phyloP scores from a whole-genome alignment of 2,888 invertebrate genomes.

The Agrotis segetum region DNA sequence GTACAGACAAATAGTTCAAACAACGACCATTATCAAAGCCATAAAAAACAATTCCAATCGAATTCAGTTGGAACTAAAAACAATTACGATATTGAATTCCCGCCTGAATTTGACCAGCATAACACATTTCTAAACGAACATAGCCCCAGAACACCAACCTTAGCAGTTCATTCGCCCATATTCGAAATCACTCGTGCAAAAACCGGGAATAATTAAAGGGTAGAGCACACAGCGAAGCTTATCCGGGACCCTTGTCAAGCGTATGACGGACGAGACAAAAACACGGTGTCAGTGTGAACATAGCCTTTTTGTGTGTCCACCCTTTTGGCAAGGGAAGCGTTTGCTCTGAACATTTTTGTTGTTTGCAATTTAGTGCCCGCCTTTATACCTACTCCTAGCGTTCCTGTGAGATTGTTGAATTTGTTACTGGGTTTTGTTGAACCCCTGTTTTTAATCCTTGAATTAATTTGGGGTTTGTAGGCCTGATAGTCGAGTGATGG shows the following conservation, averaged over 20 bases:
- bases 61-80: conserved; percentile 10
- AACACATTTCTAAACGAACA: conserved; percentile 25
- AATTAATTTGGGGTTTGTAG: conserved; percentile 14
- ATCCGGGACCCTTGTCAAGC: conserved; percentile 76
- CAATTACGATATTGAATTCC: conserved; percentile 21
- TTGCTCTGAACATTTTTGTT: conserved; percentile 74
- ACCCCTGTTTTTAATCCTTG: conserved; percentile 18
- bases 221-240: conserved; percentile 70
- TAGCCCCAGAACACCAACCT: conserved; percentile 51
- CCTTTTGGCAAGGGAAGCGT: conserved; percentile 70
- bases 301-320: conserved; percentile 74
- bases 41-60: conserved; percentile 6
- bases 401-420: conserved; percentile 56
- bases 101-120: conserved; percentile 7
- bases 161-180: conserved; percentile 70
- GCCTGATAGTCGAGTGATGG: neutral
- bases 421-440: conserved; percentile 45
- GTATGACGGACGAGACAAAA: conserved; percentile 79
- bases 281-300: conserved; percentile 72
- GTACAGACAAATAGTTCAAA: neutral
- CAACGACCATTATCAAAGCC: neutral
- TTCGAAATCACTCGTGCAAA: conserved; percentile 74
- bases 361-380: conserved; percentile 70
- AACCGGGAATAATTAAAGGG: conserved; percentile 78
- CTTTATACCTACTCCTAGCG: conserved; percentile 55